Evolutionary conservation across 2,797 vertebrate species (phyloP).

Genomic region (Rhadinocentrus ornatus): DNA sequence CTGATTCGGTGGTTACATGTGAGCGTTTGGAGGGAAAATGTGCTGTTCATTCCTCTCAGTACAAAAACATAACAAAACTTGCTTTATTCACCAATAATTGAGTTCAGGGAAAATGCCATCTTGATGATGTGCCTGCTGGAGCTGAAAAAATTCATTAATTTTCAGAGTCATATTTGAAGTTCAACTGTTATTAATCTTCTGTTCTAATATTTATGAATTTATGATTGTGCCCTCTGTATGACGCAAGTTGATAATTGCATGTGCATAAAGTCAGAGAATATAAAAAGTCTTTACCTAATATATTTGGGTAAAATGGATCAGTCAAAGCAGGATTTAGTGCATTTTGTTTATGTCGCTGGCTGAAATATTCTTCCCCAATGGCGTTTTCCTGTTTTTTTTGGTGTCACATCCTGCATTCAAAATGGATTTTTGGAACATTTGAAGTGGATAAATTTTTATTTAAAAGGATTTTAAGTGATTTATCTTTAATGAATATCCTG

Average conservation of each 20-base stretch:
- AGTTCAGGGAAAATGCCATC: slow-evolving; percentile 13
- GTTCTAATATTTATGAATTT: slow-evolving; percentile 1
- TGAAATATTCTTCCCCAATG: too few relatives aligned
- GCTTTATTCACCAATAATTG: slow-evolving; percentile 9
- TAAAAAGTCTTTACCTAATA: background rate
- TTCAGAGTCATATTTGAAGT: slow-evolving; percentile 8
- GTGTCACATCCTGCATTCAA: too few relatives aligned
- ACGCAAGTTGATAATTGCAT: background rate
- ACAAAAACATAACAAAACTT: slow-evolving; percentile 31
- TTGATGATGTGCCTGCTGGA: background rate
- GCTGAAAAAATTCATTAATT: slow-evolving; percentile 15
- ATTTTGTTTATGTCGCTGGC: too few relatives aligned
- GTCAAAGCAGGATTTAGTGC: too few relatives aligned
- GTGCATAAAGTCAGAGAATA: background rate
- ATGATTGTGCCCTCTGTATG: background rate
- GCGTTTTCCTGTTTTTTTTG: too few relatives aligned
- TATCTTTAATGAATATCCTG: background rate
- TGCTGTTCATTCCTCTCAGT: background rate
- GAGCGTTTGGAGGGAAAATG: slow-evolving; percentile 12
- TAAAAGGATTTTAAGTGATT: too few relatives aligned
- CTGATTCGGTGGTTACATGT: slow-evolving; percentile 50
- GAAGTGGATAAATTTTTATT: too few relatives aligned
- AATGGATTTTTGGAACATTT: too few relatives aligned
- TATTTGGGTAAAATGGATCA: background rate
- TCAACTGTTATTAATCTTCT: background rate